Base-by-base conservation (phyloP, 1,140 invertebrate species). In the Aphelinus atriplicis region DNA sequence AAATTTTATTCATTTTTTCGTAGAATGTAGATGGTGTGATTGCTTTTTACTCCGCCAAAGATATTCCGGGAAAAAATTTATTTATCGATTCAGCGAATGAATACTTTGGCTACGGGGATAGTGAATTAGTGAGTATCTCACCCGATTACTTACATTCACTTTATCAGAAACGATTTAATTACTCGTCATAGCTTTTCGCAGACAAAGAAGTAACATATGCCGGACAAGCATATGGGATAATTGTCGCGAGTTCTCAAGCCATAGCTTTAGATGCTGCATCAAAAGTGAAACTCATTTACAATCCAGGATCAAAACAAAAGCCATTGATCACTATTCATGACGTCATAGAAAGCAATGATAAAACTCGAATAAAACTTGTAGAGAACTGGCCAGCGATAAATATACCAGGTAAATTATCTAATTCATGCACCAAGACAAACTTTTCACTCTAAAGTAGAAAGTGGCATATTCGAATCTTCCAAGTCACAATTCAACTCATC, bases 1-100 rank as follows among this genome's bases (percentile, higher is more conserved):
- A 53, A 6, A 6, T 6, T 53, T 6, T 53, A 6, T 53, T 6
- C 51, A 60, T 65, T 10, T 55, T 55, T 55, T 64, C 63, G 90
- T 79, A 92, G 87, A 88, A 89, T 78, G 84, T 92, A 69, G 86
- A 90, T 65, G 95, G 94, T 4, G 93, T 96, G 1, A 78, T 94
- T 2, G 90, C 90, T 1, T 94, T 95, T 80, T 91, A 91, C 75
- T 89, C 90, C 7, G 92, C 92, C 1, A 92, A 92, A 79, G 94
- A 96, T 83, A 90, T 96, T 45, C 94, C 94, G 1, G 94, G 94
- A 0, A 86, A 85, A 60, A 95, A 95, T 82, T 80, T 83, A 5
- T 92, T 90, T 69, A 88, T 88, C 7, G 7, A 56, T 46, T 62
- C 7, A 72, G 55, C 50, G 42, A 80, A 42, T 1, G 73, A 51